Conservation (phyloP, 2,113 vertebrate species). For the Zingel zingel region DNA sequence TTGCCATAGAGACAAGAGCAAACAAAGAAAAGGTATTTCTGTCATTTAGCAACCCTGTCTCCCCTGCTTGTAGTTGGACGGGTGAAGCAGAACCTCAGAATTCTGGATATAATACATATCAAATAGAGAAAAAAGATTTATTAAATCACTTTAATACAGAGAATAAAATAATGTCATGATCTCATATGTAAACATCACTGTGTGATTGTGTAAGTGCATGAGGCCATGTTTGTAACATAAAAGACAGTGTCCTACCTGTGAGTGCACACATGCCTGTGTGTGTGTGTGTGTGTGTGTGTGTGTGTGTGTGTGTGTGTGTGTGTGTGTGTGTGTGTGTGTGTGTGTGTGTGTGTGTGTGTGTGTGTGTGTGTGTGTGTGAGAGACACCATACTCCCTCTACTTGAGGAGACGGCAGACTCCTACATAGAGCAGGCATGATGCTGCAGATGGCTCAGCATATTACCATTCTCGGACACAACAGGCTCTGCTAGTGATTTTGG, state of each 20-base stretch:
- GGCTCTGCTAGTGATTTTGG: constrained; percentile 31
- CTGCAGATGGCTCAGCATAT: constrained; percentile 74
- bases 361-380: neutral
- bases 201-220: neutral
- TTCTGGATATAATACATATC: neutral
- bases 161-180: neutral
- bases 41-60: constrained; percentile 44
- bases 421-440: constrained; percentile 19
- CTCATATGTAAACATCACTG: neutral
- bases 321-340: constrained; percentile 6
- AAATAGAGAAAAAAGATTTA: neutral
- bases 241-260: constrained; percentile 28
- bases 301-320: neutral
- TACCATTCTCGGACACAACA: constrained; percentile 56
- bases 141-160: neutral
- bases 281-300: constrained; percentile 2
- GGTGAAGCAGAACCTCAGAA: neutral
- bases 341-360: neutral
- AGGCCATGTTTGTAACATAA: neutral
- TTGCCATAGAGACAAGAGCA: constrained; percentile 70
- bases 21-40: constrained; percentile 74
- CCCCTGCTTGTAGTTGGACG: constrained; percentile 3
- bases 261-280: constrained; percentile 16
- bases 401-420: constrained; percentile 38
- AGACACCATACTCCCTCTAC: constrained; percentile 5